Evolutionary conservation across 2,888 invertebrate genomes (phyloP), one percentile per base, ranked within the genome.

Genomic region (Synanthedon andrenaeformis): DNA sequence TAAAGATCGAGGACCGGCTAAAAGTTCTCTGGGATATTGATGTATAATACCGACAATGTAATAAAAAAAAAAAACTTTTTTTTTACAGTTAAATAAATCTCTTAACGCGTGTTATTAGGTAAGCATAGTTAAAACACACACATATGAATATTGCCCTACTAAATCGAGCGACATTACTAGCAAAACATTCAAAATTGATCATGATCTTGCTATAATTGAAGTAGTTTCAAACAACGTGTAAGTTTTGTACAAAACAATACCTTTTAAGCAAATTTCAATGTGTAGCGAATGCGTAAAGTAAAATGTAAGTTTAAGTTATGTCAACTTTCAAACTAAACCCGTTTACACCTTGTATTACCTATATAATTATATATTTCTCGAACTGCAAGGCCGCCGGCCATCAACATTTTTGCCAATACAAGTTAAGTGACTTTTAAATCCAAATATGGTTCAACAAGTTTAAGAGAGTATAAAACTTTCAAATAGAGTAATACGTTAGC

Each of bases 161-260:
- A 45, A 13, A 14, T 45, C 45, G 13, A 45, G 6, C 11, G 5
- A 45, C 13, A 42, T 42, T 13, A 42, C 42, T 5, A 13, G 4
- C n/a, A 42, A 42, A n/a, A 42, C 13, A 3, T 6, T 8, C n/a
- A 42, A 13, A 14, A 35, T 35, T 35, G 14, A 45, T 62, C 58
- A 59, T 63, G 57, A 64, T 65, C 65, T 66, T 61, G 66, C 70
- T 68, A 66, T 58, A 52, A 66, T 62, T 58, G 59, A 78, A 66
- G 61, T 73, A 58, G 79, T 78, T 79, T 77, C 76, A 62, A 67
- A 72, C 58, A 73, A 77, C 64, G 13, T 45, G 8, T 14, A 10
- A 45, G 13, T 45, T 45, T 35, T 35, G 35, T 13, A n/a, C 45
- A 6, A 45, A 45, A 45, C 14, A 13, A 35, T 12, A 45, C 45